phyloP scores from a whole-genome alignment of 2,888 invertebrate genomes.

The Lepeophtheirus nordmannii region DNA sequence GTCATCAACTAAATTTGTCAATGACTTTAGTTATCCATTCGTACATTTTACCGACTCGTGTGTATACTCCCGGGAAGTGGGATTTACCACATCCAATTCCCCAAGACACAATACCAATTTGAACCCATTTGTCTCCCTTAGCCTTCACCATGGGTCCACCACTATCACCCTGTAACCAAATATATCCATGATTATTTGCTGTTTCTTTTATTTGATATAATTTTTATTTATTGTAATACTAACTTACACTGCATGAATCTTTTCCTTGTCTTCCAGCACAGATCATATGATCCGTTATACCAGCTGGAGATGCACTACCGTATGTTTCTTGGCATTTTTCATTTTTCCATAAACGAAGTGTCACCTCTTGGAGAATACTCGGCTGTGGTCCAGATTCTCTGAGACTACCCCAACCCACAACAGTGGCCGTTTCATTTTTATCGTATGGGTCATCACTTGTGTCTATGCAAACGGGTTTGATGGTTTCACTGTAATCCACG shows the following conservation, averaged over 20 bases:
- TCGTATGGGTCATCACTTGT: constrained; percentile 35
- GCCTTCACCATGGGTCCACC: constrained; percentile 72
- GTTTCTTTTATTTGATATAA: background rate
- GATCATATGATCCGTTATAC: constrained; percentile 70
- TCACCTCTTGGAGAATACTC: constrained; percentile 25
- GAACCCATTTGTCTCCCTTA: constrained; percentile 56
- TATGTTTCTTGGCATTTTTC: constrained; percentile 27
- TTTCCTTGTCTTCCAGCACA: constrained; percentile 68
- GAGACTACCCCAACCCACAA: constrained; percentile 75
- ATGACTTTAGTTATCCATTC: constrained; percentile 69
- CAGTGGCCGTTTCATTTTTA: constrained; percentile 45
- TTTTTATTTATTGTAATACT: background rate
- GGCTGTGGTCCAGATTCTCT: constrained; percentile 38
- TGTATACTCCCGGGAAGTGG: constrained; percentile 78
- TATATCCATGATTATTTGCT: constrained; percentile 21
- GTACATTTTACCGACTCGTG: constrained; percentile 61
- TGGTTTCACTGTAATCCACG: constrained; percentile 43
- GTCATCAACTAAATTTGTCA: background rate
- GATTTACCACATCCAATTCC: constrained; percentile 82
- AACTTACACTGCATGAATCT: constrained; percentile 75
- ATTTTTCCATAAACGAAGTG: constrained; percentile 28
- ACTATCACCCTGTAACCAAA: constrained; percentile 55
- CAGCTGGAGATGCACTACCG: constrained; percentile 48
- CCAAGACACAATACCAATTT: constrained; percentile 77
- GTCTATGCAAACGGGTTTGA: constrained; percentile 64